Conservation (phyloP, 2,888 invertebrate species). For the Myathropa florea region DNA sequence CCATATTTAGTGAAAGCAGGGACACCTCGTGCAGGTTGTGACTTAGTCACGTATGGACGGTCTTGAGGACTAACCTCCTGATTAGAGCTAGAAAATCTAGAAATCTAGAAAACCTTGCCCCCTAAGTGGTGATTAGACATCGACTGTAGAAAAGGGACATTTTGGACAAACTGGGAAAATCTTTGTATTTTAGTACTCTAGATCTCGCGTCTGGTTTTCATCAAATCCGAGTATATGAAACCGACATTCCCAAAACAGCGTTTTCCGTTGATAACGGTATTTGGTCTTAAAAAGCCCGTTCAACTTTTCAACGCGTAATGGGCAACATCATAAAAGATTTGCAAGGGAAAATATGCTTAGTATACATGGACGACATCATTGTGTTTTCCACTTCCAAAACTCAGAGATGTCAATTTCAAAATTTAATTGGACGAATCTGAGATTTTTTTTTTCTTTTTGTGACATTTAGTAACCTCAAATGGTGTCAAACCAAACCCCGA, state of each 20-base stretch:
- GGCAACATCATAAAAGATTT: conserved; percentile 6
- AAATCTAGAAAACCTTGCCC: too few species aligned
- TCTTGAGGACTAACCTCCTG: too few species aligned
- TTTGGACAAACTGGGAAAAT: conserved; percentile 30
- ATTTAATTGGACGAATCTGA: conserved; percentile 72
- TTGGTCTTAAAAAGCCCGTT: too few species aligned
- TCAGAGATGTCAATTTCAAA: too few species aligned
- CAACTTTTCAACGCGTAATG: conserved; percentile 7
- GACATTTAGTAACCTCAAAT: conserved; percentile 33
- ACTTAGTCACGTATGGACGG: too few species aligned
- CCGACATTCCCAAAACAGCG: conserved; percentile 17
- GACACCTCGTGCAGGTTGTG: too few species aligned
- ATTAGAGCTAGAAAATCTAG: too few species aligned
- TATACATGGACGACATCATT: conserved; percentile 72
- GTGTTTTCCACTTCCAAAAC: conserved; percentile 71
- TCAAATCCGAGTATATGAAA: conserved; percentile 10
- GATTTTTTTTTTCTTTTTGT: conserved; percentile 70
- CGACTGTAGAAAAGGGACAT: too few species aligned
- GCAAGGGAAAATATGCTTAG: conserved; percentile 6
- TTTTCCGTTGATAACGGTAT: not conserved
- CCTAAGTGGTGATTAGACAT: too few species aligned
- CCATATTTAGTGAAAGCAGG: too few species aligned
- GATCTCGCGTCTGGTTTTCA: conserved; percentile 24
- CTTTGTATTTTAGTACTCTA: conserved; percentile 24
- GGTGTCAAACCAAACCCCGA: not conserved